Percentiles rank a stretch among this genome's conserved stretches.
Conservation (phyloP, 2,797 vertebrate species). For the Selene dorsalis region DNA sequence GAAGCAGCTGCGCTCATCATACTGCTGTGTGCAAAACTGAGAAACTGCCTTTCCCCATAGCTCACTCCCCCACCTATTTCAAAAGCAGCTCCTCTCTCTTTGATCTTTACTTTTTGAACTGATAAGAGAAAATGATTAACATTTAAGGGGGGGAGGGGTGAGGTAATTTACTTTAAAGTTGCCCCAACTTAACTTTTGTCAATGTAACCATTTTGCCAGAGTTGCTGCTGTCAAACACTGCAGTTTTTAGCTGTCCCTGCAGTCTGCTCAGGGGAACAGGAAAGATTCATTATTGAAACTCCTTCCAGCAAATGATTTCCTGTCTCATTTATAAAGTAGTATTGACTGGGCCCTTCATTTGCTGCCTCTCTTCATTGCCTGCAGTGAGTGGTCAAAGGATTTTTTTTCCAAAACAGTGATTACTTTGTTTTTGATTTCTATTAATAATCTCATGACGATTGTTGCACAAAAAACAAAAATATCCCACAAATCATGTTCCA, state of each 20-base stretch:
- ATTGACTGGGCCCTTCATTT: constrained; percentile 48
- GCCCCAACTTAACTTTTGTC: neutral
- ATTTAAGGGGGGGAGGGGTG: neutral
- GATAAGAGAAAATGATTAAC: constrained; percentile 36
- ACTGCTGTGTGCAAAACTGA: constrained; percentile 55
- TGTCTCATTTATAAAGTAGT: constrained; percentile 63
- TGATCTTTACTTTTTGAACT: constrained; percentile 47
- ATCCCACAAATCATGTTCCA: neutral
- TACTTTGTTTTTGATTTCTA: constrained; percentile 9
- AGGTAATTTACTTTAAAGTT: constrained; percentile 12
- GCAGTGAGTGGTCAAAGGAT: constrained; percentile 8
- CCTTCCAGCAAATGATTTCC: constrained; percentile 69
- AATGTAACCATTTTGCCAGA: constrained; percentile 9
- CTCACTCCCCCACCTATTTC: constrained; percentile 8
- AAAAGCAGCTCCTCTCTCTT: constrained; percentile 34
- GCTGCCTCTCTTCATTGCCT: constrained; percentile 25
- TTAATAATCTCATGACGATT: neutral
- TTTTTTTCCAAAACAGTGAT: neutral
- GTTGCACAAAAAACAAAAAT: neutral
- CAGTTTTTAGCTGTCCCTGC: constrained; percentile 48
- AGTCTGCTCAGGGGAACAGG: constrained; percentile 44
- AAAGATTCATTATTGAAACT: constrained; percentile 58
- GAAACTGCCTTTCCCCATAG: constrained; percentile 40
- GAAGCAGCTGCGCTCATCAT: constrained; percentile 58
- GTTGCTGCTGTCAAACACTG: constrained; percentile 9